Base-by-base conservation (phyloP, 2,888 invertebrate genomes). In the Plusia festucae region DNA sequence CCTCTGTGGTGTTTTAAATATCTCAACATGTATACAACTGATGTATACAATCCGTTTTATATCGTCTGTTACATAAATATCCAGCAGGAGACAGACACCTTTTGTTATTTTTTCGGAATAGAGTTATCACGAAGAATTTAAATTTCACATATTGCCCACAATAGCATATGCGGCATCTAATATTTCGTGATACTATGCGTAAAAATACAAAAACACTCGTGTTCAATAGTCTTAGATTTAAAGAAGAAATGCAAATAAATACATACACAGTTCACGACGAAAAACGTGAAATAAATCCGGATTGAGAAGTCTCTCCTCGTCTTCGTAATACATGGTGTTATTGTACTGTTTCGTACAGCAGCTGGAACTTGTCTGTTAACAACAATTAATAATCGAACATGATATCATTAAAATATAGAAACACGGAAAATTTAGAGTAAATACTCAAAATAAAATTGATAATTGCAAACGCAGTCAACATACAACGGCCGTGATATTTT, bases 401-500 rank as follows among this genome's bases (percentile, higher is more conserved):
- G 78, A 77, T 88, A 85, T 73, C 76, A 76, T 67, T 69, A 82
- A 79, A 76, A 74, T 73, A 77, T 73, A 75, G 76, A 82, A 83
- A 82, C 83, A 88, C 92, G 81, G 85, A 84, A 84, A 93, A 90
- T 93, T 93, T 93, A 34, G 85, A 87, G 82, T 84, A 90, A 87
- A 89, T 84, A 88, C 81, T 87, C 85, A 85, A 90, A 89, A 89
- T 89, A 90, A 89, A 91, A 89, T 85, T 85, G 84, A 81, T 88
- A 88, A 81, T 89, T 84, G 85, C 84, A 88, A 89, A 87, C 85
- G 87, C 87, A 90, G 88, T 88, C 92, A 91, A 91, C 92, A 92
- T 91, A 88, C 90, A 91, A 92, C 90, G 88, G 90, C 87, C 87
- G 87, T 84, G 82, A 79, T 85, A 79, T 85, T 88, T 90, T 87